Evolutionary conservation across 2,113 vertebrate species (phyloP), one percentile per base, ranked within the genome.

Genomic region (Tachysurus vachellii): DNA sequence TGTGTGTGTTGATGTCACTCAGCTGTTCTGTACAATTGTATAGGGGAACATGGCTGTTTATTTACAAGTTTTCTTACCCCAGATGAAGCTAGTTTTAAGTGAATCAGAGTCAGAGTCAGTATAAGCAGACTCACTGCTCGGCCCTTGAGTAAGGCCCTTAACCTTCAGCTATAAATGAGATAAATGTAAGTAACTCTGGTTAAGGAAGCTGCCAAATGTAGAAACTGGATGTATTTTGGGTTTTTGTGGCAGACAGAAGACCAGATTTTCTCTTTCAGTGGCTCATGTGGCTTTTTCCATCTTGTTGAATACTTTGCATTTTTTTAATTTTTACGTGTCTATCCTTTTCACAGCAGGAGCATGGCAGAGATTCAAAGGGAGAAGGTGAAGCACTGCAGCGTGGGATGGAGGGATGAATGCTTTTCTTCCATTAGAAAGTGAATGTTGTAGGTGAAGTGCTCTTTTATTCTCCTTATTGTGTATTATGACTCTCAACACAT

Each of bases 391-490:
- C 66, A 53, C 54, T 10, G 59, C 83, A 77, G 83, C 66, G 50
- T 83, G 83, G 54, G 50, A 80, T 81, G 19, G 14, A 84, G 77
- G 53, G 56, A 16, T 59, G 79, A 59, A 59, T 8, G 44, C 26
- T 89, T 79, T 87, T 85, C 83, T 88, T 84, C 17, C 36, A 17
- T 77, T 44, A 26, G 75, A 80, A 54, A 23, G 81, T 56, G 81
- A 76, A 80, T 88, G 84, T 87, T 86, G 86, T 80, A 36, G 89
- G 87, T 88, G 80, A 88, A 85, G 79, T 87, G 87, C 59, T 89
- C 70, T 71, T 85, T 87, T 88, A 75, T 85, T 86, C 76, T 14
- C 12, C 71, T 47, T 23, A 81, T 19, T 31, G 61, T 90, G 84
- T 66, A 87, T 50, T 82, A 77, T 85, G 84, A 53, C 71, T 66